Percentiles rank a stretch among this genome's conserved stretches.
phyloP scores from a whole-genome alignment of 2,113 vertebrate species.

The Embiotoca jacksoni region DNA sequence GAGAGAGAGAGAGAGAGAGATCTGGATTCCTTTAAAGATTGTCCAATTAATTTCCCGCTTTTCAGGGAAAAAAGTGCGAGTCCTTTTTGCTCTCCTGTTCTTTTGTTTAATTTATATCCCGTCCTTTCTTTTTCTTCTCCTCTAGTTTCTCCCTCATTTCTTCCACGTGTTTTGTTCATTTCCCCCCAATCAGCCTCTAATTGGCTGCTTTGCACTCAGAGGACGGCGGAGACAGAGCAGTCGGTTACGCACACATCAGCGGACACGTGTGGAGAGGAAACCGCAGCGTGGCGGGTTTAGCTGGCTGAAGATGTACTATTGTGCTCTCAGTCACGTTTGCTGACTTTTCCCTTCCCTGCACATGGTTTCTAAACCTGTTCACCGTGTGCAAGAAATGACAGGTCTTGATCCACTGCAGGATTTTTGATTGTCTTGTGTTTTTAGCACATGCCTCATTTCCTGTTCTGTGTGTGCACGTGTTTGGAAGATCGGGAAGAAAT shows the following conservation, averaged over 20 bases:
- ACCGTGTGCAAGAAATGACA: neutral
- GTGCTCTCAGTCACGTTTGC: slow-evolving; percentile 4
- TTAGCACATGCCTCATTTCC: too few relatives aligned
- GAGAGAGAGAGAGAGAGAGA: slow-evolving; percentile 30
- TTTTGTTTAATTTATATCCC: slow-evolving; percentile 6
- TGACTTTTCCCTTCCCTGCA: neutral
- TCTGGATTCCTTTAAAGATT: slow-evolving; percentile 32
- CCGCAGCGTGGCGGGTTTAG: slow-evolving; percentile 1
- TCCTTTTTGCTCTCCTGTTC: slow-evolving; percentile 3
- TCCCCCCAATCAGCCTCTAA: slow-evolving; percentile 46
- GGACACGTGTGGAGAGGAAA: slow-evolving; percentile 12
- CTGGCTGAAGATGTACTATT: slow-evolving; percentile 34
- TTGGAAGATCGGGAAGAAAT: too few relatives aligned
- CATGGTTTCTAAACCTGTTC: neutral
- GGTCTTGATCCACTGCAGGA: neutral
- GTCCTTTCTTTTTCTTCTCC: neutral
- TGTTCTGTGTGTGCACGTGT: too few relatives aligned
- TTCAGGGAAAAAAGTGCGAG: neutral
- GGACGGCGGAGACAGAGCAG: slow-evolving; percentile 29
- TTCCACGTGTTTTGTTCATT: slow-evolving; percentile 39
- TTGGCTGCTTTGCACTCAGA: slow-evolving; percentile 39
- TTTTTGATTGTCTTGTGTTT: neutral
- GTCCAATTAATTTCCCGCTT: slow-evolving; percentile 52
- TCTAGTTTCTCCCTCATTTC: slow-evolving; percentile 30
- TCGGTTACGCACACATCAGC: slow-evolving; percentile 13